Conservation (phyloP, 2,797 vertebrate genomes). For the Lepidocolaptes lacrymiger region DNA sequence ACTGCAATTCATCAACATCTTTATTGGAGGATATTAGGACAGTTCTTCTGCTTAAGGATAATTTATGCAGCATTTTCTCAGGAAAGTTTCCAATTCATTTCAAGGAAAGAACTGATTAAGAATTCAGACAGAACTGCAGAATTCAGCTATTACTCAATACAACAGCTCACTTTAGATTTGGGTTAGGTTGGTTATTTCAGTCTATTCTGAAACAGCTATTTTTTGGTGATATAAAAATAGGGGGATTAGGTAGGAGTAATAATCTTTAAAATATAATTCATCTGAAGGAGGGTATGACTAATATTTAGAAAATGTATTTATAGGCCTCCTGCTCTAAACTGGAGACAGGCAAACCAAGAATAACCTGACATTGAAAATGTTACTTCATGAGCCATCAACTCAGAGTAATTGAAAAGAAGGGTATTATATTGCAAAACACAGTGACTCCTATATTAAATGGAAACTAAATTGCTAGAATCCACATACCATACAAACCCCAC, state of each 20-base stretch:
- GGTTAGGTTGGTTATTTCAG: conserved; percentile 35
- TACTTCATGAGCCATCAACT: background rate
- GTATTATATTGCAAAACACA: background rate
- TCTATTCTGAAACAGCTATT: conserved; percentile 5
- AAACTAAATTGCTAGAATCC: background rate
- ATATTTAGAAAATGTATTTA: conserved; percentile 51
- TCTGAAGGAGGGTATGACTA: conserved; percentile 53
- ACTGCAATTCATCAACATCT: background rate
- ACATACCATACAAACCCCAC: background rate
- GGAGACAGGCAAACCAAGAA: conserved; percentile 8
- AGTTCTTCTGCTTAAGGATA: background rate
- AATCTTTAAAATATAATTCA: conserved; percentile 46
- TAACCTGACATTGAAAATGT: background rate
- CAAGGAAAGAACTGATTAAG: background rate
- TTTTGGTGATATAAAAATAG: conserved; percentile 52
- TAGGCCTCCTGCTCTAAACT: conserved; percentile 3
- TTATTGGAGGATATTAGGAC: background rate
- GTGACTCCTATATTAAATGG: background rate
- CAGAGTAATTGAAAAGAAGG: background rate
- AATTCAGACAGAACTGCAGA: conserved; percentile 8
- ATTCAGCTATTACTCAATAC: background rate
- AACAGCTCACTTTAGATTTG: conserved; percentile 10
- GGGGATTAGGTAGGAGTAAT: conserved; percentile 48
- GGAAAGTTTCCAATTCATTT: background rate
- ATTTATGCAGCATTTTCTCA: background rate